These are phyloP conservation scores for Clinocottus analis DNA, from an alignment of 2,113 vertebrate genomes.

Conservation along the genomic window DNA sequence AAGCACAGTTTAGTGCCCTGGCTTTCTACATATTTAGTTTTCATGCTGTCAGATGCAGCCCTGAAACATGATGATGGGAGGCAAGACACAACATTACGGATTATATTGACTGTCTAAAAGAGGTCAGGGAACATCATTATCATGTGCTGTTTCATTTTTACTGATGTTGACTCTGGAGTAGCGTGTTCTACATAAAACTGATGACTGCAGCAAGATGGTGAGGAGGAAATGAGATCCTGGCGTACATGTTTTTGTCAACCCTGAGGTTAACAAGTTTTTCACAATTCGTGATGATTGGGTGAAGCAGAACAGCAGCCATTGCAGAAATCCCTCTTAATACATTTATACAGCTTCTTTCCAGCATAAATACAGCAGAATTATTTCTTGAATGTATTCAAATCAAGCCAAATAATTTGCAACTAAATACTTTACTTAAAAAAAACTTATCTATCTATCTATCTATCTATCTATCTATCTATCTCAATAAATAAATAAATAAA, in stretches of 20 bases:
- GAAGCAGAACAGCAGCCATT: slow-evolving; percentile 59
- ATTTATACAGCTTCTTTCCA: slow-evolving; percentile 13
- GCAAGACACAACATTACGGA: slow-evolving; percentile 50
- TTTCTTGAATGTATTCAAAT: slow-evolving; percentile 21
- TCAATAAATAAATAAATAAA: too few relatives aligned
- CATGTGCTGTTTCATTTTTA: slow-evolving; percentile 63
- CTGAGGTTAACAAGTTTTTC: slow-evolving; percentile 74
- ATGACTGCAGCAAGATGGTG: slow-evolving; percentile 73
- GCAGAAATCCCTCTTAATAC: slow-evolving; percentile 50
- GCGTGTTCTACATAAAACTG: slow-evolving; percentile 73
- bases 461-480: neutral
- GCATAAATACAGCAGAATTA: slow-evolving; percentile 7
- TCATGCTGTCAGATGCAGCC: neutral
- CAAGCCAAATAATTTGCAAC: slow-evolving; percentile 1
- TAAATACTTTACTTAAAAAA: neutral
- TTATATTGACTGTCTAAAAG: slow-evolving; percentile 62
- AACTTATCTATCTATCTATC: neutral
- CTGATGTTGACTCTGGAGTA: slow-evolving; percentile 67
- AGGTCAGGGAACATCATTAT: slow-evolving; percentile 76
- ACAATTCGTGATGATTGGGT: slow-evolving; percentile 58
- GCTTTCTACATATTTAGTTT: neutral
- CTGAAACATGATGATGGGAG: slow-evolving; percentile 11
- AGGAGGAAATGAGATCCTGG: slow-evolving; percentile 75
- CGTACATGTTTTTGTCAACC: slow-evolving; percentile 69
- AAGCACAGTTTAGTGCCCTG: neutral